Conservation (phyloP, 2,797 vertebrate genomes). For the Sciaenops ocellatus region DNA sequence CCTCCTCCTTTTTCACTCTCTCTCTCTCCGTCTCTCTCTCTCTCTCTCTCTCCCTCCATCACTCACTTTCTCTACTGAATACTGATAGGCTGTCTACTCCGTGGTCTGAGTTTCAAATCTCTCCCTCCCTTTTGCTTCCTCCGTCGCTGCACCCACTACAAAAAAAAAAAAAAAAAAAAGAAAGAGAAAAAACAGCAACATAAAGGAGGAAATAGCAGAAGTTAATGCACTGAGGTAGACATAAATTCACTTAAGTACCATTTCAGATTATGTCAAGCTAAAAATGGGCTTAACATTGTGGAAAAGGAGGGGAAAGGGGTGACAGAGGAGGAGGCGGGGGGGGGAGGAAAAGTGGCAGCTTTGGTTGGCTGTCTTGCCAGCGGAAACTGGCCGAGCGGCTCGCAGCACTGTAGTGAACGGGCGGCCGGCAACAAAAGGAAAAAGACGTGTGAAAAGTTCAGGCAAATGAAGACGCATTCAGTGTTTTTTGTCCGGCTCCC, state of each 20-base stretch:
- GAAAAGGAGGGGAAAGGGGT: conserved; percentile 55
- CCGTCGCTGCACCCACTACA: conserved; percentile 61
- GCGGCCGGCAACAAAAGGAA: conserved; percentile 77
- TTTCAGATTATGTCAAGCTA: conserved; percentile 87
- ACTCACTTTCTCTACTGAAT: conserved; percentile 90
- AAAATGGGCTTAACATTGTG: conserved; percentile 83
- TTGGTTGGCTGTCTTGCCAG: conserved; percentile 73
- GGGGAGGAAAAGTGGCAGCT: conserved; percentile 50
- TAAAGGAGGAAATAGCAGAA: conserved; percentile 85
- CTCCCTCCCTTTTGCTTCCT: conserved; percentile 73
- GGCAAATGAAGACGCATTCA: conserved; percentile 85
- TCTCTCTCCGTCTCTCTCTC: conserved; percentile 61
- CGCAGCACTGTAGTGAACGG: conserved; percentile 65
- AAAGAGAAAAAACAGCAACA: conserved; percentile 71
- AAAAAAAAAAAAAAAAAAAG: conserved; percentile 53
- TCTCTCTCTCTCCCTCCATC: conserved; percentile 83
- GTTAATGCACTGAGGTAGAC: conserved; percentile 87
- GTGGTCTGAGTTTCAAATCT: conserved; percentile 89
- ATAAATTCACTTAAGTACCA: conserved; percentile 89
- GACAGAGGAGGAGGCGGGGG: conserved; percentile 35
- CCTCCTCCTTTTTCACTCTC: conserved; percentile 73
- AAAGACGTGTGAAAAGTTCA: conserved; percentile 85
- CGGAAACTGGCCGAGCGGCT: conserved; percentile 78
- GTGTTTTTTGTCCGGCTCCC: conserved; percentile 67
- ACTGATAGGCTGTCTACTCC: conserved; percentile 90